Percentiles rank a stretch among this genome's conserved stretches.
Conservation (phyloP, 2,113 vertebrate species). For the Phocoena phocoena region DNA sequence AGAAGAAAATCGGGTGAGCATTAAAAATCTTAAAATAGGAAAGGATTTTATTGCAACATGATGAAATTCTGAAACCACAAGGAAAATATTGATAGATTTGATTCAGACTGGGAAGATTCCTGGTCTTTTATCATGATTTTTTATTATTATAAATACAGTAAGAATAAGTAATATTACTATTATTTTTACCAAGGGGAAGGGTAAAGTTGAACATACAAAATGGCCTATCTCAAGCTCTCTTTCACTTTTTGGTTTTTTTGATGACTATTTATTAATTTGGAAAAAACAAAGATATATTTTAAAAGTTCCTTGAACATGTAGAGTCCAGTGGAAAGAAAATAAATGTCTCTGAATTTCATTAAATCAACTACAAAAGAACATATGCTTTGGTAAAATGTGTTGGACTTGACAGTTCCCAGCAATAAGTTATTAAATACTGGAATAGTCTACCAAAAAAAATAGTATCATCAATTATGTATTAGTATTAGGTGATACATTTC, state of each 20-base stretch:
- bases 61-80: not conserved
- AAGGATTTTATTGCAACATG: not conserved
- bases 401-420: not conserved
- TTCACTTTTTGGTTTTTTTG: not conserved
- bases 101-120: not conserved
- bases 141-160: not conserved
- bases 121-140: not conserved
- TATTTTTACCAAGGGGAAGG: not conserved
- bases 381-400: not conserved
- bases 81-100: not conserved
- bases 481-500: not conserved
- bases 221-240: not conserved
- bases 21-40: not conserved
- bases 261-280: not conserved
- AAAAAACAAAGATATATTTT: not conserved
- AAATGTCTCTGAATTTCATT: not conserved
- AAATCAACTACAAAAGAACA: not conserved
- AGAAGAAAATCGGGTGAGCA: not conserved
- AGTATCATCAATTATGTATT: not conserved
- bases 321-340: not conserved
- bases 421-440: conserved; percentile 34
- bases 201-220: not conserved
- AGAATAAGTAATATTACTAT: not conserved
- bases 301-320: conserved; percentile 1
- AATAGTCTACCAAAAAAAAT: not conserved